phyloP scores from a whole-genome alignment of 1,140 invertebrate species.

The Pseudomyrmex flavicornis region DNA sequence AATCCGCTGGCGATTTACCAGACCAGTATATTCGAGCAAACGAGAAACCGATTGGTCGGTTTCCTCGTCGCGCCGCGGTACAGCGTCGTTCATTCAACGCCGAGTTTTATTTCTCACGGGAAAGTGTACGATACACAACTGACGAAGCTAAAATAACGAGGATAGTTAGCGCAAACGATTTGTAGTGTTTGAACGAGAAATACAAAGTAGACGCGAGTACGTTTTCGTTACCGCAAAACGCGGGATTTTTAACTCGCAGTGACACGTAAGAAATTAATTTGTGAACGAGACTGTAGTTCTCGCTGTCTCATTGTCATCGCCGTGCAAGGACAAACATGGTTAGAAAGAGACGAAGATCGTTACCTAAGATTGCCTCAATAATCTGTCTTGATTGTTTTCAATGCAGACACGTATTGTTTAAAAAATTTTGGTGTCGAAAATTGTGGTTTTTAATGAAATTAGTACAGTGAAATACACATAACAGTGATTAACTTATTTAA shows the following conservation, averaged over 20 bases:
- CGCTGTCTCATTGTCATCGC: background rate
- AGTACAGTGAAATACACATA: no score
- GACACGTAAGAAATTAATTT: no score
- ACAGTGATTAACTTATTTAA: no score
- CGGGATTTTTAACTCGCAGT: no score
- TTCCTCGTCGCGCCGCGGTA: background rate
- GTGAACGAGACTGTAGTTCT: conserved; percentile 27
- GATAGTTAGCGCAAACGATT: no score
- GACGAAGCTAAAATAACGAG: background rate
- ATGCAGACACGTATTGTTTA: background rate
- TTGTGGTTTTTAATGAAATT: no score
- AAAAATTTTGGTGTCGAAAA: no score
- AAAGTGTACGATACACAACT: background rate
- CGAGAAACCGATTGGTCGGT: conserved; percentile 26
- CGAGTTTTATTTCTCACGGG: background rate
- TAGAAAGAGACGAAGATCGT: background rate
- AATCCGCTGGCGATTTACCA: background rate
- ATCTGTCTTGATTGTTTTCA: background rate
- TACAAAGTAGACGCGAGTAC: no score
- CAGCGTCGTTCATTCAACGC: conserved; percentile 22
- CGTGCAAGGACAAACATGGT: conserved; percentile 19
- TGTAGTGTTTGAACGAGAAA: no score
- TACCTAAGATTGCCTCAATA: background rate
- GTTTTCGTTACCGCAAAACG: no score
- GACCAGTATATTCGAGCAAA: background rate